Base-by-base conservation (phyloP, 2,113 vertebrate species). In the Melanerpes aurifrons region DNA sequence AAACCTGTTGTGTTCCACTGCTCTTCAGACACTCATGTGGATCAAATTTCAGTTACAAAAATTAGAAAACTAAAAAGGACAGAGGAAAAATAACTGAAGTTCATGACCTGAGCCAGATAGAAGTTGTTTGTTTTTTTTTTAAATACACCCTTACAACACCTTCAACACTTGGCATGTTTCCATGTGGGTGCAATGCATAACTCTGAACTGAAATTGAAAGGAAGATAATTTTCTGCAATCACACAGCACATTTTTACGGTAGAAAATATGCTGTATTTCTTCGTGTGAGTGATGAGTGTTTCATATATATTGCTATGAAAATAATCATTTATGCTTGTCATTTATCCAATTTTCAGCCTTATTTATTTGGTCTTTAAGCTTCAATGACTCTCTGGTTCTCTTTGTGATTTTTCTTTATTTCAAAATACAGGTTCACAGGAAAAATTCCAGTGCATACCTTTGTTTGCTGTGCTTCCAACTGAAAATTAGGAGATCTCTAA, bases 211-310 rank as follows among this genome's bases (percentile, higher is more conserved):
- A 89, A 90, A 92, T 83, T 91, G 89, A 95, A 94, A 87, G 26
- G 72, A 90, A 77, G 82, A 90, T 90, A 87, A 92, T 94, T 96
- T 96, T 91, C 72, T 90, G 87, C 89, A 94, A 83, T 94, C 90
- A 91, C 26, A 90, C 85, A 92, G 35, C 35, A 94, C 70, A 92
- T 90, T 92, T 45, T 93, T 93, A 86, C 45, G 37, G 54, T 37
- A 69, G 69, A 91, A 96, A 96, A 91, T 91, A 78, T 69, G n/a
- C 87, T 78, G 32, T 86, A 81, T 93, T 94, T 94, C 72, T 93
- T 84, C 66, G 56, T 35, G 76, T 45, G 61, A 90, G 25, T 83
- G 32, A 73, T 87, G 79, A 91, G 82, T 77, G 72, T 75, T 90
- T 94, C 63, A 75, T 92, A 80, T 89, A 91, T 92, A 89, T 83